These are phyloP conservation scores for Drosophila kanekoi DNA, from an alignment of 2,888 invertebrate genomes.

Conservation along the genomic window DNA sequence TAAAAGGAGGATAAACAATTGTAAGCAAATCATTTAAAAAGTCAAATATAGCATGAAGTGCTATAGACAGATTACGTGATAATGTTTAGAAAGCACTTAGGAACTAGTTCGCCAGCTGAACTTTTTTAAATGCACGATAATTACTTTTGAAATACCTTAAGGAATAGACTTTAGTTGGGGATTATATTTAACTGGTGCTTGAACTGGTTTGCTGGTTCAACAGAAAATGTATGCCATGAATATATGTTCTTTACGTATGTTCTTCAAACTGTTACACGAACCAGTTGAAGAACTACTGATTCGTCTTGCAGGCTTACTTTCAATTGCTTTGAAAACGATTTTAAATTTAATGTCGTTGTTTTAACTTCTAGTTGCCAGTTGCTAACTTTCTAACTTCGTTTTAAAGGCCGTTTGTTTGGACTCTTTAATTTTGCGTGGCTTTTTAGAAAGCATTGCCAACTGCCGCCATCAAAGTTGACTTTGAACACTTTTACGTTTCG, in stretches of 20 bases:
- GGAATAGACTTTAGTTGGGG: too few species aligned
- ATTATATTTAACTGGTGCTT: too few species aligned
- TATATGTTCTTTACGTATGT: too few species aligned
- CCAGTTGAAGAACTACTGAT: too few species aligned
- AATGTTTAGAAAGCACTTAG: neutral
- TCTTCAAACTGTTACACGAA: too few species aligned
- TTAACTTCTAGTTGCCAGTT: neutral
- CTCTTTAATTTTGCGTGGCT: constrained; percentile 22
- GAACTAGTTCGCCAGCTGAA: neutral
- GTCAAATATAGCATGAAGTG: neutral
- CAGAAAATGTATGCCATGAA: too few species aligned
- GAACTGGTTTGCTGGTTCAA: too few species aligned
- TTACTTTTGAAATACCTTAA: too few species aligned
- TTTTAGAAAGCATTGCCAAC: constrained; percentile 50
- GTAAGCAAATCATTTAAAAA: neutral
- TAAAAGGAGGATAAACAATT: neutral
- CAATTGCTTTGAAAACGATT: neutral
- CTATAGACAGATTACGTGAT: neutral
- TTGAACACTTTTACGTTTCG: constrained; percentile 84
- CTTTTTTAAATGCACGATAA: too few species aligned
- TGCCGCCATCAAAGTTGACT: constrained; percentile 76
- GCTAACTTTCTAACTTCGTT: constrained; percentile 9
- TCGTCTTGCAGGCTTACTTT: too few species aligned
- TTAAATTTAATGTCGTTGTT: neutral
- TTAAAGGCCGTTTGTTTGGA: constrained; percentile 15